Evolutionary conservation across 2,113 vertebrate species (phyloP).

Genomic region (Labeo rohita): DNA sequence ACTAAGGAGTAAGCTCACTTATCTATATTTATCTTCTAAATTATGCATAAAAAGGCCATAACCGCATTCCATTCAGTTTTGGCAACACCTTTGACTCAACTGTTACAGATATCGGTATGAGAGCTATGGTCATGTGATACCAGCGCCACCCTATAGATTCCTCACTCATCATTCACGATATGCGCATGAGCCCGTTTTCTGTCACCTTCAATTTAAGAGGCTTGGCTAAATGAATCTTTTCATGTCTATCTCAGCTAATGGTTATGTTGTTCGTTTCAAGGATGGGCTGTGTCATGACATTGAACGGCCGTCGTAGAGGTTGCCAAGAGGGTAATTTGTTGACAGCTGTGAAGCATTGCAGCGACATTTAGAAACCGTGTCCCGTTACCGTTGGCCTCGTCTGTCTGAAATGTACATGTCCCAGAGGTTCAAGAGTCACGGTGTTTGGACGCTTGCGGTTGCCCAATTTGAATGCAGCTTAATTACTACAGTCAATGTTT

Average conservation of each 20-base stretch:
- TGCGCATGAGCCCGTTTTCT: neutral
- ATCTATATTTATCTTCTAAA: neutral
- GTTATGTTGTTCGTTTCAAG: conserved; percentile 55
- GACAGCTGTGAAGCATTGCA: conserved; percentile 70
- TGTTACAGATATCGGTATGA: conserved; percentile 11
- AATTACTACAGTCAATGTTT: neutral
- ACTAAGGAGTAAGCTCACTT: neutral
- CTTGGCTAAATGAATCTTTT: conserved; percentile 7
- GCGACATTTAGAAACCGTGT: conserved; percentile 72
- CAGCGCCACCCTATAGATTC: neutral
- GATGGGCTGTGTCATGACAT: conserved; percentile 51
- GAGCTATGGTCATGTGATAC: conserved; percentile 9
- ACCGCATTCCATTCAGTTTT: conserved; percentile 25
- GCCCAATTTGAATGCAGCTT: neutral
- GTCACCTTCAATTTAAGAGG: neutral
- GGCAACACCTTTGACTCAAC: conserved; percentile 1
- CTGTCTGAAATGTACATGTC: conserved; percentile 55
- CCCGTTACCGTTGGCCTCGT: conserved; percentile 67
- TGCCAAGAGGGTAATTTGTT: conserved; percentile 61
- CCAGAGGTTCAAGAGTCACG: conserved; percentile 49
- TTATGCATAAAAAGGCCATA: neutral
- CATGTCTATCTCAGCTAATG: conserved; percentile 42
- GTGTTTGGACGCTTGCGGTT: conserved; percentile 19
- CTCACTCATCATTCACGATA: neutral
- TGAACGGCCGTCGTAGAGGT: conserved; percentile 43